A percentile compares a stretch with the other conserved stretches of the same genome.
phyloP scores from a whole-genome alignment of 2,797 vertebrate species.

The Eupleurogrammus muticus region DNA sequence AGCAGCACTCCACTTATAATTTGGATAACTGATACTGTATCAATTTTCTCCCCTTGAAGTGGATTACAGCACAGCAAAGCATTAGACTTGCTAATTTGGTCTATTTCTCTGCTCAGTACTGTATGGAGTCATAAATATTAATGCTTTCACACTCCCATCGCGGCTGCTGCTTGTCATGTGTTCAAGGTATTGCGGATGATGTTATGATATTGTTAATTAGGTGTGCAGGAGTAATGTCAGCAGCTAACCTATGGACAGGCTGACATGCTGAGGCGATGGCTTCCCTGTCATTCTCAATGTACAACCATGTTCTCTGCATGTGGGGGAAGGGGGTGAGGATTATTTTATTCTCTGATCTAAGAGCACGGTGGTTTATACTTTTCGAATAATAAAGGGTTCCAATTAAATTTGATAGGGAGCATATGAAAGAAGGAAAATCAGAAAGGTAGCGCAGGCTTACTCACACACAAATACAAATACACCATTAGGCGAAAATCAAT shows the following conservation, averaged over 20 bases:
- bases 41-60: conserved; percentile 47
- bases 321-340: not conserved
- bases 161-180: conserved; percentile 66
- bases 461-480: conserved; percentile 52
- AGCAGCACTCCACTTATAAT: conserved; percentile 44
- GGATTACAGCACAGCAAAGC: conserved; percentile 50
- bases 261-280: conserved; percentile 63
- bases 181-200: conserved; percentile 56
- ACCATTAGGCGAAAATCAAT: conserved; percentile 76
- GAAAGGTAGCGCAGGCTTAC: conserved; percentile 23
- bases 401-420: conserved; percentile 18
- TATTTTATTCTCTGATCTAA: conserved; percentile 22
- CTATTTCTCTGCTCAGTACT: conserved; percentile 63
- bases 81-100: conserved; percentile 81
- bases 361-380: conserved; percentile 9
- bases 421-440: not conserved
- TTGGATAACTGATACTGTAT: conserved; percentile 54
- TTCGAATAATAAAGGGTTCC: not conserved
- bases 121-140: conserved; percentile 79
- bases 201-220: conserved; percentile 71
- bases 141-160: conserved; percentile 57
- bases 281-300: conserved; percentile 36
- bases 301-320: conserved; percentile 15
- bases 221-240: conserved; percentile 65
- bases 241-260: conserved; percentile 42